Evolutionary conservation across 2,113 vertebrate species (phyloP), one percentile per base, ranked within the genome.

Genomic region (Erpornis zantholeuca): DNA sequence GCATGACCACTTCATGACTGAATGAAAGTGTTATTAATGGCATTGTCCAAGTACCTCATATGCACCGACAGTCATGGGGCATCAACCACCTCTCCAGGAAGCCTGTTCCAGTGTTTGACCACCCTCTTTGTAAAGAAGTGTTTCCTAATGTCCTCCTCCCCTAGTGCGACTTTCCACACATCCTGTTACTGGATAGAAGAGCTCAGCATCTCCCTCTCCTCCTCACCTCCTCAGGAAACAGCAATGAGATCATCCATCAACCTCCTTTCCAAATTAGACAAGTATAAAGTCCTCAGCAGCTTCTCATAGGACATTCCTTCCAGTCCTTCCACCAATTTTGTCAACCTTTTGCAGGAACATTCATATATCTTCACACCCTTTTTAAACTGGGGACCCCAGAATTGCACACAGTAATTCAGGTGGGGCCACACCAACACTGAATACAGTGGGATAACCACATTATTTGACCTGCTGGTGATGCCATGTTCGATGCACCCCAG

Each of bases 11-110:
- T 52, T 57, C 44, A 33, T 15, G 28, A 6, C 52, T 81, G 53
- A 59, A 7, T 14, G 40, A 13, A 52, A 56, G 6, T 23, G 9
- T 64, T 44, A 12, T n/a, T 59, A 38, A 57, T 21, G 28, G 2
- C 14, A 15, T 21, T 44, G 36, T n/a, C 28, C 50, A 44, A 31
- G 28, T 81, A 57, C 23, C 21, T 80, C 11, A 22, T 23, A 28
- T 8, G 8, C 11, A 50, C 35, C 0, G 0, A 42, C 2, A 42
- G 9, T 15, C 8, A 40, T 38, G 20, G 35, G 56, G 19, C 20
- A 56, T 71, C 40, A 38, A 57, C 6, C 22, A 27, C 44, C 10
- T 23, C 44, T 44, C 7, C 35, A 65, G 59, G 36, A 44, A 72
- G 15, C 14, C 11, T 42, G 17, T n/a, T 64, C 35, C 50, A 57